phyloP scores from a whole-genome alignment of 2,888 invertebrate species.

The Polydrusus tereticollis region DNA sequence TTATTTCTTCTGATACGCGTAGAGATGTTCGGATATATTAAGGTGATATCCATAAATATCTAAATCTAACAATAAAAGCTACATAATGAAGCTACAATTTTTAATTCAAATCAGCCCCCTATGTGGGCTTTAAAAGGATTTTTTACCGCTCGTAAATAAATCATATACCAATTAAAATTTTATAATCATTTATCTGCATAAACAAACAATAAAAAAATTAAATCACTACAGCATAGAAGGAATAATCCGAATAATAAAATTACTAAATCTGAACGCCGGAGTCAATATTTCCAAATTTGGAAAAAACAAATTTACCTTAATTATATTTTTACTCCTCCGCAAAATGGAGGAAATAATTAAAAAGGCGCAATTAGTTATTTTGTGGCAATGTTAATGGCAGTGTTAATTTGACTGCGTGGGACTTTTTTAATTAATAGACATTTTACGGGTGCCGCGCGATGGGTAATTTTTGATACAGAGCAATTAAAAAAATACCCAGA shows the following conservation, averaged over 20 bases:
- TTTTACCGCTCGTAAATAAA: not conserved
- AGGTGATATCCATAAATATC: not conserved
- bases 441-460: not conserved
- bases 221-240: not conserved
- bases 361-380: constrained; percentile 1
- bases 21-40: not conserved
- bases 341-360: constrained; percentile 1
- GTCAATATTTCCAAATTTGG: not conserved
- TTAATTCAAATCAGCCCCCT: not conserved
- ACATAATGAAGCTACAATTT: not conserved
- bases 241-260: not conserved
- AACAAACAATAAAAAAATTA: constrained; percentile 5
- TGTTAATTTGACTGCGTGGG: constrained; percentile 4
- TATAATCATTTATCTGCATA: not conserved
- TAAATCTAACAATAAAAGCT: not conserved
- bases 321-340: constrained; percentile 8
- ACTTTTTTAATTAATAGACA: not conserved
- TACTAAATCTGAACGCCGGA: not conserved
- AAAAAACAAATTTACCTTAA: constrained; percentile 5
- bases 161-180: constrained; percentile 3
- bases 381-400: not conserved
- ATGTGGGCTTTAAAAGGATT: constrained; percentile 2
- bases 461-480: not conserved
- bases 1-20: too few species aligned
- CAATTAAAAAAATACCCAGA: not conserved